A percentile compares a stretch with the other conserved stretches of the same genome.
Evolutionary conservation across 2,113 vertebrate species (phyloP).

Genomic region (Elephantulus edwardii): DNA sequence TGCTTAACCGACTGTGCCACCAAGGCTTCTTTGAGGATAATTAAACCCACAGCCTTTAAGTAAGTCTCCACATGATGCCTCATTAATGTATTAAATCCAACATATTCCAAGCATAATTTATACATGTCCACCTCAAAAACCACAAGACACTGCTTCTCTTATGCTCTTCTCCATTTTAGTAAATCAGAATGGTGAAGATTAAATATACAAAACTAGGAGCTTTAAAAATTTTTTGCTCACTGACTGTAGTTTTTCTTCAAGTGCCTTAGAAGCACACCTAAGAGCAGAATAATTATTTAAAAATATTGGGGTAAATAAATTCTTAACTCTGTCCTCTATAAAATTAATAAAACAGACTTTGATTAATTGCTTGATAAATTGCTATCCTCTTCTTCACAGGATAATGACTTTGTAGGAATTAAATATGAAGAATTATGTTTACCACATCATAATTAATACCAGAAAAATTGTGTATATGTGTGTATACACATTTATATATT

Average conservation of each 20-base stretch:
- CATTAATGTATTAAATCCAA: neutral
- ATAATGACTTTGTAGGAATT: neutral
- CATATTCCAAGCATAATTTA: neutral
- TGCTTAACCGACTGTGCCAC: neutral
- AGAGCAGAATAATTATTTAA: neutral
- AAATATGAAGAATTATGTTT: neutral
- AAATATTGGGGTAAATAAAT: slow-evolving; percentile 1
- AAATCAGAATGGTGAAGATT: neutral
- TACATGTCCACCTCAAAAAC: neutral
- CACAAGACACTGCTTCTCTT: neutral
- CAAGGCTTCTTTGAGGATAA: neutral
- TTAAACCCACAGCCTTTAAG: neutral
- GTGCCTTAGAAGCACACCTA: neutral
- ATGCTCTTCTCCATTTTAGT: slow-evolving; percentile 1
- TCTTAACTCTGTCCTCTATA: neutral
- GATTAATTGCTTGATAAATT: neutral
- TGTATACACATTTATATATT: too few species aligned
- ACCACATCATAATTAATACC: neutral
- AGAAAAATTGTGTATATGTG: neutral
- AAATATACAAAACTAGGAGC: neutral
- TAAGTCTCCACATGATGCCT: neutral
- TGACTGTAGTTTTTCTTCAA: neutral
- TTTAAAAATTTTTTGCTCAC: neutral
- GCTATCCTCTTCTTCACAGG: neutral
- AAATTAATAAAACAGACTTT: neutral